phyloP scores from a whole-genome alignment of 1,140 invertebrate species.

The Cotesia typhae region DNA sequence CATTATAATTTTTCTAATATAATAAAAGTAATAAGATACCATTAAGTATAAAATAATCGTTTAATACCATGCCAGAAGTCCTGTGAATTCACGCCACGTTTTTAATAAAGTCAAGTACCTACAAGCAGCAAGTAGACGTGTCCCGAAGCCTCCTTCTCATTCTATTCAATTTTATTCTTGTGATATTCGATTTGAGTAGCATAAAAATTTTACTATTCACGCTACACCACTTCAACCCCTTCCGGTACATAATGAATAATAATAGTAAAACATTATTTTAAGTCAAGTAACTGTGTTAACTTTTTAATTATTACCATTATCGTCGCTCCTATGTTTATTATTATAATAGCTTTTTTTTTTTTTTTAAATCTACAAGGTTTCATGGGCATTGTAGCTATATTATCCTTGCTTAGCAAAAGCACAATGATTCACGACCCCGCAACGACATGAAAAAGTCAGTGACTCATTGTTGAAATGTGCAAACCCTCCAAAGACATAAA shows the following conservation, averaged over 20 bases:
- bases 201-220: neutral
- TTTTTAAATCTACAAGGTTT: too few species aligned
- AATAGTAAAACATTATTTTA: too few species aligned
- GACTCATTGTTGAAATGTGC: conserved; percentile 9
- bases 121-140: neutral
- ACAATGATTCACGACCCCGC: conserved; percentile 1
- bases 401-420: neutral
- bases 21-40: neutral
- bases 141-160: neutral
- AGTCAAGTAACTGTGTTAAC: too few species aligned
- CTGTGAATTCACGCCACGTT: conserved; percentile 24
- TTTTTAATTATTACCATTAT: too few species aligned
- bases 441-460: neutral
- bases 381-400: too few species aligned
- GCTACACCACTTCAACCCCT: neutral
- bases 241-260: neutral
- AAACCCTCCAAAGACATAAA: neutral
- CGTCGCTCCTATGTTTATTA: too few species aligned
- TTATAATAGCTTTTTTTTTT: too few species aligned
- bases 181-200: conserved; percentile 11
- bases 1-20: conserved; percentile 6
- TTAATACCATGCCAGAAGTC: neutral
- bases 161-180: neutral
- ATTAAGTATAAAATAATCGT: neutral
- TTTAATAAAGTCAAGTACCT: conserved; percentile 24